These are phyloP conservation scores for Ailuropoda melanoleuca DNA, from an alignment of 2,113 vertebrate genomes.

Conservation along the genomic window DNA sequence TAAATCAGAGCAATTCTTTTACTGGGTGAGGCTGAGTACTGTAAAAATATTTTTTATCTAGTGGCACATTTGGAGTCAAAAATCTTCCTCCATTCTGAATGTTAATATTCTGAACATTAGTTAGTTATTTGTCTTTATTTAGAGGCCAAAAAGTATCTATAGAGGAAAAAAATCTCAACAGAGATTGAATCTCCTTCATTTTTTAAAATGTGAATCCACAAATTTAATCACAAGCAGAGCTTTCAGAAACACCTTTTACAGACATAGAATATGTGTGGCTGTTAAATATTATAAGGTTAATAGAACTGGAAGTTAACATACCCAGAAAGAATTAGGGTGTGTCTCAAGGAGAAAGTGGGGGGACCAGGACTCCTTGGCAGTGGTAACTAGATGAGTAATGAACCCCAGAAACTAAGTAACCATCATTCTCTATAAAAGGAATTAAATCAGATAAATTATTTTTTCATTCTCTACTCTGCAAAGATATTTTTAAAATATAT, in stretches of 20 bases:
- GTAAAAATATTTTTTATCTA: not conserved
- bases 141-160: not conserved
- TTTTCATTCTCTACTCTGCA: not conserved
- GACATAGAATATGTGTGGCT: not conserved
- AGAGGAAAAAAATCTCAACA: not conserved
- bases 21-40: not conserved
- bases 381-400: not conserved
- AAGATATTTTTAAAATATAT: not conserved
- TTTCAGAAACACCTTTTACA: constrained; percentile 7
- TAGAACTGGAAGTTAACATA: not conserved
- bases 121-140: not conserved
- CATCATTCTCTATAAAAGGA: not conserved
- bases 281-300: not conserved
- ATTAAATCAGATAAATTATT: not conserved
- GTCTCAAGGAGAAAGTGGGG: not conserved
- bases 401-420: not conserved
- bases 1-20: not conserved
- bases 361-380: not conserved
- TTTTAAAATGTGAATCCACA: not conserved
- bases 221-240: not conserved
- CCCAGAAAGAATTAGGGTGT: not conserved
- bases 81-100: not conserved
- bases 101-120: not conserved
- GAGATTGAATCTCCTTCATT: not conserved
- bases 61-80: not conserved